These are phyloP conservation scores for Pecten maximus DNA, from an alignment of 2,888 invertebrate species.

Conservation along the genomic window DNA sequence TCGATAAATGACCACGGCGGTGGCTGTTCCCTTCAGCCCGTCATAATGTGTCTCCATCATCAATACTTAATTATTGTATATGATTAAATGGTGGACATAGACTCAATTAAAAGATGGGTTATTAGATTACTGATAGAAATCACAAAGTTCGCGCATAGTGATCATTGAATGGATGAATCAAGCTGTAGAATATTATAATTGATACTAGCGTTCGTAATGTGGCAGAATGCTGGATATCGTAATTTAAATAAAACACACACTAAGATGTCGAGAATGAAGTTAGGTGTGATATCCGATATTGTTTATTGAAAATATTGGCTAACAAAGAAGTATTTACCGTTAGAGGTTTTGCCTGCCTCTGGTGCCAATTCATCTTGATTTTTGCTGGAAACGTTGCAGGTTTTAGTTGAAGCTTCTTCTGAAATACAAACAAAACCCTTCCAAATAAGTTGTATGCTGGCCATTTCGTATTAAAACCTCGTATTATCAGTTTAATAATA, in stretches of 20 bases:
- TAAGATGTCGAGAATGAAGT: no score
- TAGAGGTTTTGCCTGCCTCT: neutral
- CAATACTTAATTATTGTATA: neutral
- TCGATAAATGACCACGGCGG: neutral
- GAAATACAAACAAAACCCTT: neutral
- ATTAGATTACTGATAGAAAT: neutral
- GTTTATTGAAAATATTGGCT: no score
- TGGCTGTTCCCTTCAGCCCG: neutral
- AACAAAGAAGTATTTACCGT: neutral
- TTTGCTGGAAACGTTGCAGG: neutral
- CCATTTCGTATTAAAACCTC: no score
- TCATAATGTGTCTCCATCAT: neutral
- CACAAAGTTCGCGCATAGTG: neutral
- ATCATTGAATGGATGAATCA: neutral
- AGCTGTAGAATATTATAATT: no score
- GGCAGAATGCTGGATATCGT: no score
- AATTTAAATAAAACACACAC: no score
- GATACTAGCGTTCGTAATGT: no score
- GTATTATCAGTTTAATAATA: no score
- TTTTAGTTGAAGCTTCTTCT: neutral
- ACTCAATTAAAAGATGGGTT: conserved; percentile 9
- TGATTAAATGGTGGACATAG: neutral
- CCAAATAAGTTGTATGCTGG: no score
- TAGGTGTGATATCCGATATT: no score
- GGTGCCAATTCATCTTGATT: neutral